Conservation (phyloP, 2,797 vertebrate species). For the Xenops minutus region DNA sequence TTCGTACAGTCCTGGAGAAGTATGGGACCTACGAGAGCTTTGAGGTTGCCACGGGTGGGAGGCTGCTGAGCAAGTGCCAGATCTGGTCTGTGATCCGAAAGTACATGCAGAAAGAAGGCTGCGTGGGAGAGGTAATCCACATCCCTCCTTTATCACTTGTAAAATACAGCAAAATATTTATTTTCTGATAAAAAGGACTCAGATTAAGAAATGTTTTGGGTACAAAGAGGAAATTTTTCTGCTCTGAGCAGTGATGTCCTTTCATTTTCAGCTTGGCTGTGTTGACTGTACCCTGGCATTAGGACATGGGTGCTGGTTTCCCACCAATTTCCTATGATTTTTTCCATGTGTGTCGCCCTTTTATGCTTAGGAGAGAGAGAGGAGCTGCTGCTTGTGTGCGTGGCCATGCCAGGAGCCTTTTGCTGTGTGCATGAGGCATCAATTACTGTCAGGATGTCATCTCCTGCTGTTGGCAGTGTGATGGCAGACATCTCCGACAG, state of each 20-base stretch:
- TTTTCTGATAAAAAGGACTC: background rate
- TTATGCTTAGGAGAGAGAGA: background rate
- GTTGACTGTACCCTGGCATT: accelerated
- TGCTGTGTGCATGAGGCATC: background rate
- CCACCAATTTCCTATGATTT: background rate
- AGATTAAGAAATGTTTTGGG: background rate
- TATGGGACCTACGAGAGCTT: slow-evolving; percentile 92
- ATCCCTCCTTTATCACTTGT: accelerated
- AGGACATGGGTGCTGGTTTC: background rate
- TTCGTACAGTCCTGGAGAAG: slow-evolving; percentile 88
- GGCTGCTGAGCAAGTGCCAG: slow-evolving; percentile 88
- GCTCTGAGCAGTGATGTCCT: background rate
- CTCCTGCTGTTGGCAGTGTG: background rate
- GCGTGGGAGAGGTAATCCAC: slow-evolving; percentile 87
- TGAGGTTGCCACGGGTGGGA: slow-evolving; percentile 88
- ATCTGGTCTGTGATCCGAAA: slow-evolving; percentile 92
- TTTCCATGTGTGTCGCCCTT: background rate
- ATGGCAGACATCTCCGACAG: background rate
- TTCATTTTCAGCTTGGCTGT: background rate
- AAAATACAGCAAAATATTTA: background rate
- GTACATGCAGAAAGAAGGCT: slow-evolving; percentile 96
- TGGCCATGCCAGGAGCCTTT: background rate
- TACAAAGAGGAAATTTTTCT: background rate
- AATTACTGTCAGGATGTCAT: background rate
- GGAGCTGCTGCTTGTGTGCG: background rate